Evolutionary conservation across 2,113 vertebrate species (phyloP), one percentile per base, ranked within the genome.

Genomic region (Myotis lucifugus): DNA sequence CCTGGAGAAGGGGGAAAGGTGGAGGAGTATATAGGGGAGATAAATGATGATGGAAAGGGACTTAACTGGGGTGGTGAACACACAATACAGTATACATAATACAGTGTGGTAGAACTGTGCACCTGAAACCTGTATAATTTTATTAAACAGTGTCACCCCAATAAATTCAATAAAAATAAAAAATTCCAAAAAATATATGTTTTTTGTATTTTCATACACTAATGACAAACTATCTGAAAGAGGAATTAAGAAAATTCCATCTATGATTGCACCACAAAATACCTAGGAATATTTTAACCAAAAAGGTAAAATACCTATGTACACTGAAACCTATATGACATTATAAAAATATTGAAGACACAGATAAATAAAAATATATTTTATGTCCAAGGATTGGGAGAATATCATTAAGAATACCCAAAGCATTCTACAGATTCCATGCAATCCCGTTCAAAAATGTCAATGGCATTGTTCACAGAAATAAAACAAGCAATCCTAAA

Each of bases 281-380:
- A 29, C 18, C 61, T 46, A 64, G 32, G 18, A 84, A 84, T 77
- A 56, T 25, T 48, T 76, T 69, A 69, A 59, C 23, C 59, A 90
- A 52, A 37, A 34, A 25, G 8, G 42, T 66, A 3, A 91, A 86
- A 66, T 48, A 94, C 11, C 11, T 34, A 8, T 27, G 56, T n/a
- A 94, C 3, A 78, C 27, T 85, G n/a, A 64, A 78, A 90, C 86
- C 27, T 34, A 6, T 18, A 10, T 79, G 34, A 79, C 8, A 66
- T 12, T n/a, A 64, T 18, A 86, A 73, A 86, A 37, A 73, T 81
- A 86, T 1, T 84, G 8, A 79, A 69, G 2, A 90, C 3, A 85
- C 19, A 90, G 72, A 40, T 37, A 90, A 94, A 72, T 40, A 10
- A 15, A 70, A 59, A 90, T 54, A 94, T 70, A 90, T 5, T 90